A percentile compares a stretch with the other conserved stretches of the same genome.
Conservation (phyloP, 2,797 vertebrate genomes). For the Platalea minor region DNA sequence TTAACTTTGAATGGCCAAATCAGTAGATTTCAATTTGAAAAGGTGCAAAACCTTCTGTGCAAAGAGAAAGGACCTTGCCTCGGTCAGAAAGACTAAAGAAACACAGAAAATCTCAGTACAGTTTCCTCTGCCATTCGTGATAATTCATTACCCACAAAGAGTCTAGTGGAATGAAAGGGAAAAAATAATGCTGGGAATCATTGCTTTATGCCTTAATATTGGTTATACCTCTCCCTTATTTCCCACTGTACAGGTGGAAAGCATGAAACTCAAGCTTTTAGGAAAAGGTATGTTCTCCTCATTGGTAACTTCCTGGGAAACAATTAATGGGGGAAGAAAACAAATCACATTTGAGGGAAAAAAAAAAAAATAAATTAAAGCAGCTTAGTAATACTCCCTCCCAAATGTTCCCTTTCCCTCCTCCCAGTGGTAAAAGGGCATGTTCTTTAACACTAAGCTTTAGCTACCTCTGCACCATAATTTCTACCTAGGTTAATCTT, state of each 20-base stretch:
- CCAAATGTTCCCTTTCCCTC: not conserved
- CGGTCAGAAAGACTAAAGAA: not conserved
- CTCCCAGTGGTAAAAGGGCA: not conserved
- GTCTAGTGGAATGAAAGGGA: not conserved
- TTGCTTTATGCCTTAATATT: not conserved
- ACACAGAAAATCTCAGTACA: not conserved
- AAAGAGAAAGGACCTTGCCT: not conserved
- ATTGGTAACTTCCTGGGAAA: not conserved
- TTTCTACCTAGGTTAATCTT: not conserved
- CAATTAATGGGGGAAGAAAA: not conserved
- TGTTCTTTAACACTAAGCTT: not conserved
- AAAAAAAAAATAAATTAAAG: not conserved
- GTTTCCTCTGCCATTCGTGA: not conserved
- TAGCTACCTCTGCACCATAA: not conserved
- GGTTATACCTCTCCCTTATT: not conserved
- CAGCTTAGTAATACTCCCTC: not conserved
- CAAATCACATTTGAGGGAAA: accelerated
- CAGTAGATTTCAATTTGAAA: not conserved
- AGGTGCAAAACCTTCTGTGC: not conserved
- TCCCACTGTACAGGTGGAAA: not conserved
- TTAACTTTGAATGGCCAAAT: not conserved
- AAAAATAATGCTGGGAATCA: not conserved
- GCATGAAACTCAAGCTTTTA: not conserved
- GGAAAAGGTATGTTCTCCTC: not conserved
- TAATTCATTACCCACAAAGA: not conserved